Conservation (phyloP, 2,113 vertebrate genomes). For the Tretioscincus oriximinensis region DNA sequence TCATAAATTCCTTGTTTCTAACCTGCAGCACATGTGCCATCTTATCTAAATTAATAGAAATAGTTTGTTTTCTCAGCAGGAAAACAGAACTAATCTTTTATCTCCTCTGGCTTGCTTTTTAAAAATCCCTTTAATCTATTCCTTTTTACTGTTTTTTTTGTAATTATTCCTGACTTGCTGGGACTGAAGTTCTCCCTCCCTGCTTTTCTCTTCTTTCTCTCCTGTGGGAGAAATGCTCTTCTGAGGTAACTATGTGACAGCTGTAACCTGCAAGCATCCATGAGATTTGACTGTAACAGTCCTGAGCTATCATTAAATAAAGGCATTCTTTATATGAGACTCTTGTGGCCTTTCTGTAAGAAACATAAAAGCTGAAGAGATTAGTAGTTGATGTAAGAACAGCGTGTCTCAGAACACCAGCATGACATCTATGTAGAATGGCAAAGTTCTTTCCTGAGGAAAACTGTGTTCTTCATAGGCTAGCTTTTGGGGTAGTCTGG, state of each 20-base stretch:
- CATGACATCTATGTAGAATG: slow-evolving; percentile 40
- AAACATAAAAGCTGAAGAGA: slow-evolving; percentile 52
- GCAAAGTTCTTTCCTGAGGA: background rate
- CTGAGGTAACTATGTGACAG: slow-evolving; percentile 33
- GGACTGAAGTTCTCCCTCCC: background rate
- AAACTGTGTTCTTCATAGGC: slow-evolving; percentile 1
- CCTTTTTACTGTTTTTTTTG: slow-evolving; percentile 26
- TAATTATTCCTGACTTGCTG: slow-evolving; percentile 30
- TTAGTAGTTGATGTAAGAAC: slow-evolving; percentile 47
- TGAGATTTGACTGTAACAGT: slow-evolving; percentile 33
- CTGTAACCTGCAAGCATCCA: slow-evolving; percentile 41
- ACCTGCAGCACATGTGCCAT: background rate
- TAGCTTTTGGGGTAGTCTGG: background rate
- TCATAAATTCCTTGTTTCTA: background rate
- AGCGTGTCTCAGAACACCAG: slow-evolving; percentile 50
- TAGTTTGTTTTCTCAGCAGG: slow-evolving; percentile 17
- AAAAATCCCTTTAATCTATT: slow-evolving; percentile 13
- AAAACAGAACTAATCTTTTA: slow-evolving; percentile 27
- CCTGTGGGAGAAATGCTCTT: background rate
- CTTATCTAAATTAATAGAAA: slow-evolving; percentile 8
- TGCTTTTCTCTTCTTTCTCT: background rate
- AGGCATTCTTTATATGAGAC: slow-evolving; percentile 33
- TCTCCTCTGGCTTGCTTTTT: slow-evolving; percentile 33
- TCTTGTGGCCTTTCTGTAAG: slow-evolving; percentile 45
- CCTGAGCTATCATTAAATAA: slow-evolving; percentile 35